Percentiles rank a stretch among this genome's conserved stretches.
Evolutionary conservation across 1,140 invertebrate genomes (phyloP).

Genomic region (Bombus polaris): DNA sequence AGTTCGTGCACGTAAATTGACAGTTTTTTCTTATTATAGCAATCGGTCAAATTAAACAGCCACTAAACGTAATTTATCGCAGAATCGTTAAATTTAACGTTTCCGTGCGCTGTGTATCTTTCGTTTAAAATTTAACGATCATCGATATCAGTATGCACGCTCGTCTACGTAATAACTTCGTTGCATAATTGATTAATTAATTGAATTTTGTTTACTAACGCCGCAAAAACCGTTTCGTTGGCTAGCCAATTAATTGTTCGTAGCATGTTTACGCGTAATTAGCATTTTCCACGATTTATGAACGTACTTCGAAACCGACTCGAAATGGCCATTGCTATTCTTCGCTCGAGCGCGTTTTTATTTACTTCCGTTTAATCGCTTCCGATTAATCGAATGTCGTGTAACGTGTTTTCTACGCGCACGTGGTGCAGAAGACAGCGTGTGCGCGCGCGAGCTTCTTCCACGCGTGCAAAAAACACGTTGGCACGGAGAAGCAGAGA

Average conservation of each 20-base stretch:
- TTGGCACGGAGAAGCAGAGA: not conserved
- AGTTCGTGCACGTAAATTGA: not conserved
- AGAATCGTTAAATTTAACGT: not conserved
- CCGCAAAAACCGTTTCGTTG: not conserved
- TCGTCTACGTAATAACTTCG: not conserved
- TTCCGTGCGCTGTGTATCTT: not conserved
- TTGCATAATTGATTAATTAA: slow-evolving; percentile 2
- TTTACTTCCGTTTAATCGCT: not conserved
- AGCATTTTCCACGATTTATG: not conserved
- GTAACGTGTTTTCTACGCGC: not conserved
- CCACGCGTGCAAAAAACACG: not conserved
- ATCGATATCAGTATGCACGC: not conserved
- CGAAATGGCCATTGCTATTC: not conserved
- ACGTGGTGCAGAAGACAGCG: not conserved
- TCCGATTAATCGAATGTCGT: slow-evolving; percentile 10
- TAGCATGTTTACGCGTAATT: not conserved
- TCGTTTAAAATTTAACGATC: slow-evolving; percentile 4
- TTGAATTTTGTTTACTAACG: slow-evolving; percentile 7
- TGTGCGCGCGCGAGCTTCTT: not conserved
- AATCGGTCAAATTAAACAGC: not conserved
- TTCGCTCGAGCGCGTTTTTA: not conserved
- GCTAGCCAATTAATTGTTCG: not conserved
- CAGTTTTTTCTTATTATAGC: too few species aligned
- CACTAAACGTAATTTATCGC: not conserved
- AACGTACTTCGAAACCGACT: not conserved